phyloP scores from a whole-genome alignment of 2,113 vertebrate species.

The Brachyhypopomus gauderio region DNA sequence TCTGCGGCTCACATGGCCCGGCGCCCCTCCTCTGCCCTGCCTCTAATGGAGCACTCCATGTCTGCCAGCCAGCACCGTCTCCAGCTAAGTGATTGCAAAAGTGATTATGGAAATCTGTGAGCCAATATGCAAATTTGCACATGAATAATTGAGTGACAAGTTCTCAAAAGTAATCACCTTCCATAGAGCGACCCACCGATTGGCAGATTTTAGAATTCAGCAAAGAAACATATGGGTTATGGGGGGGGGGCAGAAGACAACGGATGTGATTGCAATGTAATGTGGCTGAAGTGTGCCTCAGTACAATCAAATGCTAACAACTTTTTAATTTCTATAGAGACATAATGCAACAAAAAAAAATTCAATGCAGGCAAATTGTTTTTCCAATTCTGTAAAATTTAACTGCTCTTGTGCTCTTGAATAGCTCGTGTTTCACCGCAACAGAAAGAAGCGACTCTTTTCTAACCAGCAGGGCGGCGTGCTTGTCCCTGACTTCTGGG shows the following conservation, averaged over 20 bases:
- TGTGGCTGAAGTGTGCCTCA: not conserved
- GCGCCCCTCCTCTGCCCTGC: conserved; percentile 9
- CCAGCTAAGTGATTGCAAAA: conserved; percentile 50
- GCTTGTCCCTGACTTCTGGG: not conserved
- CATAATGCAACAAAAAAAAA: too few relatives aligned
- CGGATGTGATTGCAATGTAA: not conserved
- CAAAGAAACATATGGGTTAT: not conserved
- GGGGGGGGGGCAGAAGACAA: not conserved
- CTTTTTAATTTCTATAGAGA: too few relatives aligned
- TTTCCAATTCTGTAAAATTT: too few relatives aligned
- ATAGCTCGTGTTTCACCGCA: too few relatives aligned
- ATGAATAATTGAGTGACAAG: conserved; percentile 26
- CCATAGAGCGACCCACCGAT: too few relatives aligned
- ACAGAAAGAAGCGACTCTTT: too few relatives aligned
- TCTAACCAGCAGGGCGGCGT: not conserved
- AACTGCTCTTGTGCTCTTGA: too few relatives aligned
- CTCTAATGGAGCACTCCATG: conserved; percentile 50
- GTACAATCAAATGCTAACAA: not conserved
- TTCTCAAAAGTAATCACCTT: conserved; percentile 13
- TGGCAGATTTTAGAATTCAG: not conserved
- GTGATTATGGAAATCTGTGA: conserved; percentile 39
- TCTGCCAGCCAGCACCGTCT: conserved; percentile 4
- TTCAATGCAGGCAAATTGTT: too few relatives aligned
- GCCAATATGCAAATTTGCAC: conserved; percentile 28
- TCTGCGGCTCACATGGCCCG: conserved; percentile 19